Percentiles rank a stretch among this genome's conserved stretches.
Conservation (phyloP, 2,113 vertebrate species). For the Patagioenas fasciata region DNA sequence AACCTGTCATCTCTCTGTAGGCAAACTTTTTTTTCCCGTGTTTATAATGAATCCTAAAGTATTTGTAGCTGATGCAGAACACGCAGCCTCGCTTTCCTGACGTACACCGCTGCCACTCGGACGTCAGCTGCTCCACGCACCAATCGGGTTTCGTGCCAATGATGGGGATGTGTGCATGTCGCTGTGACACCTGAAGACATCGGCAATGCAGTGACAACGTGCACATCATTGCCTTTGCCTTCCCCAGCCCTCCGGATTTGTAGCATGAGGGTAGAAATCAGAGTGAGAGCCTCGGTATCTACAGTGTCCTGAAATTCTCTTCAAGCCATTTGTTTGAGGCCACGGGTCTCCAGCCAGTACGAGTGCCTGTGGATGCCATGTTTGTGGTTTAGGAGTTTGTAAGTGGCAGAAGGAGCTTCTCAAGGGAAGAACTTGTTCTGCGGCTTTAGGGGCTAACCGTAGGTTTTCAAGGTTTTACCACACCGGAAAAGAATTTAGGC, state of each 20-base stretch:
- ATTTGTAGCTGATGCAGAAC: background rate
- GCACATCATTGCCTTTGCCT: background rate
- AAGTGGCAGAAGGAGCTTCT: background rate
- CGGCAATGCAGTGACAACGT: background rate
- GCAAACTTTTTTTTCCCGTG: background rate
- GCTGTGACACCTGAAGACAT: background rate
- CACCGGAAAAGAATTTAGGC: background rate
- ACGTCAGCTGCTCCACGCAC: background rate
- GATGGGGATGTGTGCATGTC: accelerated
- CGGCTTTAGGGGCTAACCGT: background rate
- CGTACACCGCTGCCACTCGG: accelerated
- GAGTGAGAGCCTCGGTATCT: background rate
- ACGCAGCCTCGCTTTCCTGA: background rate
- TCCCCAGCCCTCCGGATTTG: background rate
- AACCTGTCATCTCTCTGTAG: background rate
- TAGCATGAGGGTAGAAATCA: background rate
- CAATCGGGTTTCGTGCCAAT: accelerated
- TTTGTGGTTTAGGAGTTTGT: accelerated
- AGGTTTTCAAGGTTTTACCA: slow-evolving; percentile 13
- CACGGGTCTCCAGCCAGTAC: accelerated
- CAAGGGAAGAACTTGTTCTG: background rate
- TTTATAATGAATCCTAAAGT: background rate
- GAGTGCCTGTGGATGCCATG: accelerated
- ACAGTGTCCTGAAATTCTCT: background rate
- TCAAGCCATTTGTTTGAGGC: background rate